Percentiles rank a stretch among this genome's conserved stretches.
These are phyloP conservation scores for Acleris holmiana DNA, from an alignment of 2,888 invertebrate species.

Conservation along the genomic window DNA sequence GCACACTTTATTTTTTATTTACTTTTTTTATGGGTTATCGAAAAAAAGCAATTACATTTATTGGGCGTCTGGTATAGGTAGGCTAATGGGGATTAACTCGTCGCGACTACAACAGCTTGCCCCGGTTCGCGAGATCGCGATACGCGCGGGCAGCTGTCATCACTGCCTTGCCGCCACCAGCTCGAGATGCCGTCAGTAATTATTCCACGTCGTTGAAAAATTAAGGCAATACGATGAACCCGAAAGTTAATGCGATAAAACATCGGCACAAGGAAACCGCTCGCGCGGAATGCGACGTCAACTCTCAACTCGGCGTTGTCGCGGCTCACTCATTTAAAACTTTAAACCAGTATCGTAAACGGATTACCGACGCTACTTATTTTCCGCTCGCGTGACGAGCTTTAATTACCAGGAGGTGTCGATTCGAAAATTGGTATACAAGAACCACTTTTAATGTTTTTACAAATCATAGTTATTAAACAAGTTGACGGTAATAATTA, in stretches of 20 bases:
- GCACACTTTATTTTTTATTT: too few relatives aligned
- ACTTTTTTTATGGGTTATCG: too few relatives aligned
- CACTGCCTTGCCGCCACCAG: conserved; percentile 65
- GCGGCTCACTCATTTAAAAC: conserved; percentile 58
- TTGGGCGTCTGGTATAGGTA: too few relatives aligned
- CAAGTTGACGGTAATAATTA: conserved; percentile 36
- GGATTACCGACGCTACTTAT: conserved; percentile 65
- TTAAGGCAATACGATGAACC: conserved; percentile 72
- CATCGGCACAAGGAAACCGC: conserved; percentile 59
- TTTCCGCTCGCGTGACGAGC: conserved; percentile 75
- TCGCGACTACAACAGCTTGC: too few relatives aligned
- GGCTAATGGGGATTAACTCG: too few relatives aligned
- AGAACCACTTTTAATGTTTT: conserved; percentile 64
- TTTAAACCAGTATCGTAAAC: conserved; percentile 70
- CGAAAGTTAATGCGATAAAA: conserved; percentile 66
- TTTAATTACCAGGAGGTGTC: conserved; percentile 80
- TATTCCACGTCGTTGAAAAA: conserved; percentile 76
- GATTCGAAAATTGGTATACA: conserved; percentile 75
- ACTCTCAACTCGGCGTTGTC: conserved; percentile 63
- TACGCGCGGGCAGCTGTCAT: conserved; percentile 68
- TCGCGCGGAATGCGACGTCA: conserved; percentile 69
- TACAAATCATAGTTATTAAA: conserved; percentile 74
- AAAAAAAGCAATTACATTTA: too few relatives aligned
- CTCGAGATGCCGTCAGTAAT: conserved; percentile 67
- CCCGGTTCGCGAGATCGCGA: conserved; percentile 49